A percentile compares a stretch with the other conserved stretches of the same genome.
These are phyloP conservation scores for Lasioglossum figueresi DNA, from an alignment of 2,888 invertebrate genomes.

Conservation along the genomic window DNA sequence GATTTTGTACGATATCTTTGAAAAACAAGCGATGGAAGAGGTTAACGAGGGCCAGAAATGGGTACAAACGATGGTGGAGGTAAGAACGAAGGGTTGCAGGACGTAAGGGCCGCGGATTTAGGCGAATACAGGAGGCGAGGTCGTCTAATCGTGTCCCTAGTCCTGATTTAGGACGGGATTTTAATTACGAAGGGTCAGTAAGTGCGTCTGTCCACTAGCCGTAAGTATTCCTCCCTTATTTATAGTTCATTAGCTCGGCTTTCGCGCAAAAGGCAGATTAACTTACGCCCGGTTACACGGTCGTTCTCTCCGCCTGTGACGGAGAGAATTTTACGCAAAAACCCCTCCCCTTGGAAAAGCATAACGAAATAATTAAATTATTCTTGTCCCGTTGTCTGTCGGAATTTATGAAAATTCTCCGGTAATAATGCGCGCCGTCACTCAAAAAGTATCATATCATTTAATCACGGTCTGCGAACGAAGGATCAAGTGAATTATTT, in stretches of 20 bases:
- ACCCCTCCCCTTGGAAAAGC: not conserved
- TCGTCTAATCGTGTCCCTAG: constrained; percentile 77
- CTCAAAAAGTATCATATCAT: not conserved
- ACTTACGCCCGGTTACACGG: constrained; percentile 59
- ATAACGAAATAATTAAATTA: constrained; percentile 19
- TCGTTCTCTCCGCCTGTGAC: constrained; percentile 33
- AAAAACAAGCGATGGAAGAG: not conserved
- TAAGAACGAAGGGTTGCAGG: constrained; percentile 55
- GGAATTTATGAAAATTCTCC: not conserved
- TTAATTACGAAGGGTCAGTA: constrained; percentile 82
- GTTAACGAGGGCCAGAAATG: constrained; percentile 21
- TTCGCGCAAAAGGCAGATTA: constrained; percentile 74
- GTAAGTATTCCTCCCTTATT: constrained; percentile 76
- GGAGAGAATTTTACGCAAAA: constrained; percentile 13
- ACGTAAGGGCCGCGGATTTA: constrained; percentile 70
- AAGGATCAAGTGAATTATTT: not conserved
- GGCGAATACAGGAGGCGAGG: constrained; percentile 62
- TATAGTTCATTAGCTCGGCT: constrained; percentile 79
- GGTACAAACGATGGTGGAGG: constrained; percentile 14
- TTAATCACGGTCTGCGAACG: not conserved
- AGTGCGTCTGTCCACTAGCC: constrained; percentile 72
- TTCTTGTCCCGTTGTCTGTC: not conserved
- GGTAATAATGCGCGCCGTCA: not conserved
- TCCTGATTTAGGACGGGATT: constrained; percentile 82
- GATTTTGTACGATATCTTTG: not conserved